Conservation (phyloP, 2,888 invertebrate genomes). For the Mactromeris polynyma region DNA sequence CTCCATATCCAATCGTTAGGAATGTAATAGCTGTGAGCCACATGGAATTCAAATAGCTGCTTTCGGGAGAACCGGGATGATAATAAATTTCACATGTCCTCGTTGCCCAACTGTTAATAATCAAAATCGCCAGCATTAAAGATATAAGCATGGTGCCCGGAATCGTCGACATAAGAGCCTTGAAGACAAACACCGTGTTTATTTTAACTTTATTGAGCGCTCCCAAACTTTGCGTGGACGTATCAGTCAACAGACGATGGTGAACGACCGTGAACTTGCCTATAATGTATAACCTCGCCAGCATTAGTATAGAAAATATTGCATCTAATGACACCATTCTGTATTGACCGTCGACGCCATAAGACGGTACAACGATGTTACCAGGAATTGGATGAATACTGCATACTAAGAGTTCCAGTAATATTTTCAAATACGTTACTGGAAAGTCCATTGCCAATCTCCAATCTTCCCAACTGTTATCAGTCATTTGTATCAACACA, state of each 20-base stretch:
- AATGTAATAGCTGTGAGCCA: constrained; percentile 83
- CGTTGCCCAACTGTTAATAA: constrained; percentile 80
- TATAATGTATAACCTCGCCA: constrained; percentile 77
- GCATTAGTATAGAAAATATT: constrained; percentile 80
- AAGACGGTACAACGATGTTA: constrained; percentile 66
- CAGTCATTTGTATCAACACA: constrained; percentile 77
- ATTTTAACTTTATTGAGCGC: constrained; percentile 82
- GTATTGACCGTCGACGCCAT: constrained; percentile 68
- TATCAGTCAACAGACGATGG: constrained; percentile 76
- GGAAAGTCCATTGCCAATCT: constrained; percentile 74
- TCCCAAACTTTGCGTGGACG: constrained; percentile 81
- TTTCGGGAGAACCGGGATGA: constrained; percentile 71
- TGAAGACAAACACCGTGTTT: constrained; percentile 82
- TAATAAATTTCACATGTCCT: constrained; percentile 81
- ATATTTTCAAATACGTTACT: constrained; percentile 72
- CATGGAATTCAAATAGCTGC: constrained; percentile 76
- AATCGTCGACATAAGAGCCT: constrained; percentile 80
- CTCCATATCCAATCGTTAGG: constrained; percentile 82
- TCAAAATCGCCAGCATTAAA: constrained; percentile 75
- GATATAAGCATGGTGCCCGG: constrained; percentile 79
- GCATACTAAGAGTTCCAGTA: constrained; percentile 76
- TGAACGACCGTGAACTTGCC: constrained; percentile 80
- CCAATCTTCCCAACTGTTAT: constrained; percentile 81
- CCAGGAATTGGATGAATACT: constrained; percentile 79
- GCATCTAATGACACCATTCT: constrained; percentile 76